Percentiles rank a stretch among this genome's conserved stretches.
These are phyloP conservation scores for Cheilosia pagana DNA, from an alignment of 2,888 invertebrate species.

Conservation along the genomic window DNA sequence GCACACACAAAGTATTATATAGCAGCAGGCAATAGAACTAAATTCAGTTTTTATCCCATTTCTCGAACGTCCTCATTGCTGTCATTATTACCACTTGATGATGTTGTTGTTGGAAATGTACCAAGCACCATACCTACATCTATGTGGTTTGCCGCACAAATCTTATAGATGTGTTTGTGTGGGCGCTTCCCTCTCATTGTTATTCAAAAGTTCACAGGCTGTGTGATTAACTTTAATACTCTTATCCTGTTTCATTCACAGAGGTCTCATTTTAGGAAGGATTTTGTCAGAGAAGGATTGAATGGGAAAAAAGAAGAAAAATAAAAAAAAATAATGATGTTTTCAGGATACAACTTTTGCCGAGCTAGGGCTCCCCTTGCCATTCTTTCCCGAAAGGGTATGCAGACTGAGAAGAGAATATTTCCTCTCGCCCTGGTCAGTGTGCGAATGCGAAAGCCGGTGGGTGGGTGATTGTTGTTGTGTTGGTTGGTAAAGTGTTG, in stretches of 20 bases:
- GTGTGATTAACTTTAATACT: constrained; percentile 71
- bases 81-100: constrained; percentile 41
- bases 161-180: constrained; percentile 29
- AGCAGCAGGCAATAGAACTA: constrained; percentile 25
- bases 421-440: constrained; percentile 24
- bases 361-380: constrained; percentile 19
- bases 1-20: background rate
- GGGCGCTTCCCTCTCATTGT: constrained; percentile 37
- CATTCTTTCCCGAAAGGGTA: constrained; percentile 14
- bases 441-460: background rate
- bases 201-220: constrained; percentile 71
- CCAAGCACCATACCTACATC: constrained; percentile 5
- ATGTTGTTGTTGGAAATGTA: constrained; percentile 45
- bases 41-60: constrained; percentile 47
- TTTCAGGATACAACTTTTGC: constrained; percentile 57
- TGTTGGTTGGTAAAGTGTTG: constrained; percentile 1
- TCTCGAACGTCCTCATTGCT: constrained; percentile 25
- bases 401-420: constrained; percentile 33
- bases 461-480: background rate
- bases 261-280: constrained; percentile 46
- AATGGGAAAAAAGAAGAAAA: constrained; percentile 20
- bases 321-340: constrained; percentile 1
- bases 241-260: constrained; percentile 59
- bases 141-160: constrained; percentile 15
- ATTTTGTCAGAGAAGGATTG: constrained; percentile 45